These are phyloP conservation scores for Aradophagus sp. DNA, from an alignment of 1,140 invertebrate species.

Conservation along the genomic window DNA sequence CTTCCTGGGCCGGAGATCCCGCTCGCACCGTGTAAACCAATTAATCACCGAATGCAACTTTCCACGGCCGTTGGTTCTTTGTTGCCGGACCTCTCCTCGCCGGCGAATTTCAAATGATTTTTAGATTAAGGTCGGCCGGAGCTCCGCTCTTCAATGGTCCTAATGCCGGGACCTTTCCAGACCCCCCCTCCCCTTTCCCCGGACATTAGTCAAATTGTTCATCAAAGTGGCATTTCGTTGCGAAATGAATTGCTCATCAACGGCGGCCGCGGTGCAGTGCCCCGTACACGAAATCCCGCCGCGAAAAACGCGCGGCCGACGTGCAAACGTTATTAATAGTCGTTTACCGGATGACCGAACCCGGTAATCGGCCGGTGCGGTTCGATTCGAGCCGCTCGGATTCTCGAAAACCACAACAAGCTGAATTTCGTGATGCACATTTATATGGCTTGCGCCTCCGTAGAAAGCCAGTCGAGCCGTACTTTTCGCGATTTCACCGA, in stretches of 20 bases:
- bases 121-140: constrained; percentile 18
- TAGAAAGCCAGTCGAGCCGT: constrained; percentile 21
- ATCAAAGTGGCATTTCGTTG: constrained; percentile 7
- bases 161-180: no score
- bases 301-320: constrained; percentile 69
- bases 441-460: constrained; percentile 40
- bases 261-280: constrained; percentile 24
- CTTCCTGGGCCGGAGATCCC: no score
- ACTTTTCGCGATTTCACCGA: constrained; percentile 4
- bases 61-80: no score
- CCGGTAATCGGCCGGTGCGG: constrained; percentile 68
- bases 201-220: constrained; percentile 45
- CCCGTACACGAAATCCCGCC: constrained; percentile 51
- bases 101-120: constrained; percentile 19
- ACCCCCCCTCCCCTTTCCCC: no score
- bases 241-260: constrained; percentile 25
- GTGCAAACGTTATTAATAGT: constrained; percentile 73
- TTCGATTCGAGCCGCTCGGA: constrained; percentile 59
- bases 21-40: no score
- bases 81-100: no score
- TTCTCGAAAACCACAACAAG: constrained; percentile 67
- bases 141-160: constrained; percentile 16
- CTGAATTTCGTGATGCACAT: constrained; percentile 57
- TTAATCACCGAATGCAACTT: no score
- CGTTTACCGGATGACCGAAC: constrained; percentile 73